Evolutionary conservation across 2,113 vertebrate genomes (phyloP), one percentile per base, ranked within the genome.

Genomic region (Fregata magnificens): DNA sequence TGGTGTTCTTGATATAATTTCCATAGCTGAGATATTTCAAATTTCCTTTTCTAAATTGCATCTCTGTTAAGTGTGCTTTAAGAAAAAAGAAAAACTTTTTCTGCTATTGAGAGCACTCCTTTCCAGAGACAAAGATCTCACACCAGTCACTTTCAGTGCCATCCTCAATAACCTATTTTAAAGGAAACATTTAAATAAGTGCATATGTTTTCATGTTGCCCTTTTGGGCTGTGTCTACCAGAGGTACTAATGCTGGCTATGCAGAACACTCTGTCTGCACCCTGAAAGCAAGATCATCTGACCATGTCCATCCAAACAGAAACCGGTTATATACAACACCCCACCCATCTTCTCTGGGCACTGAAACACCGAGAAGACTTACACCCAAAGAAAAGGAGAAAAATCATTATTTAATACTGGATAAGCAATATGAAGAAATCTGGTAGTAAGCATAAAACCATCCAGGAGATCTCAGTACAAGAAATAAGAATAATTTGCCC

Each of bases 291-390:
- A 61, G 34, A 38, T 58, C 34, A 42, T 69, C 53, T 61, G 50
- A 52, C 16, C 31, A 36, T n/a, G 31, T 47, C 31, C 31, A 56
- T 62, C 38, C 34, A 36, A 78, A 70, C 24, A 34, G 53, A 63
- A 76, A 77, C 5, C 0, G 0, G 14, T 31, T 50, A 9, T 29
- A 61, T 63, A 44, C 47, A 86, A 29, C 25, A 25, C 9, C 7
- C 13, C 15, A 38, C 6, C 9, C 1, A 1, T 34, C 40, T 63
- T 56, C 49, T 77, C 36, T 7, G 3, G 16, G 18, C 44, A 69
- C 32, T 17, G 26, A 80, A 92, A 55, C 49, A 76, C 13, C 1
- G 1, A 80, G 19, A 82, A 72, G 52, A 61, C 10, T 88, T 72
- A 31, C 6, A 66, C 3, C 4, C 14, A 63, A 79, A 71, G 31